phyloP scores from a whole-genome alignment of 2,888 invertebrate species.

The Spisula subtruncata region DNA sequence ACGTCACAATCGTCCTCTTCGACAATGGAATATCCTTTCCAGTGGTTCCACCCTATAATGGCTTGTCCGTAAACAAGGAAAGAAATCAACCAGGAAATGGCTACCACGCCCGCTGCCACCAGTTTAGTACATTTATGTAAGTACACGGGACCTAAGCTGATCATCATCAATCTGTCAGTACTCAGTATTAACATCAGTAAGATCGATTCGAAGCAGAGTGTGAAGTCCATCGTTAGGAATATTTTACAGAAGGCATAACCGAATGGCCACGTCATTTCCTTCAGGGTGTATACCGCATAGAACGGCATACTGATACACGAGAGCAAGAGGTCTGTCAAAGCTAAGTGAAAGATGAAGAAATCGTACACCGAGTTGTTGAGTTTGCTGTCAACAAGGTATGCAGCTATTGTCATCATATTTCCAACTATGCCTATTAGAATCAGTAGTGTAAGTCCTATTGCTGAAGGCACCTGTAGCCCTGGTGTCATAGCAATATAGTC shows the following conservation, averaged over 20 bases:
- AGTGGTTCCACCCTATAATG: conserved; percentile 77
- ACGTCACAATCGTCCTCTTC: conserved; percentile 75
- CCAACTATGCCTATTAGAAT: conserved; percentile 73
- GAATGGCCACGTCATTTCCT: conserved; percentile 73
- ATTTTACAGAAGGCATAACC: conserved; percentile 75
- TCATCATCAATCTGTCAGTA: conserved; percentile 73
- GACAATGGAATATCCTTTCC: conserved; percentile 68
- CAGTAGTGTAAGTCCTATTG: conserved; percentile 63
- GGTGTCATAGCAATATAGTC: conserved; percentile 51
- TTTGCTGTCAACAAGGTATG: conserved; percentile 73
- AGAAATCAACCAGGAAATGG: conserved; percentile 72
- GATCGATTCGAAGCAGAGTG: conserved; percentile 74
- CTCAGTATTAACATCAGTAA: conserved; percentile 77
- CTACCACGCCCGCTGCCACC: conserved; percentile 61
- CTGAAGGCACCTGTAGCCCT: conserved; percentile 53
- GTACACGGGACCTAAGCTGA: conserved; percentile 74
- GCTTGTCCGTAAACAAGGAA: conserved; percentile 75
- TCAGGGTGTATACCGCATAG: conserved; percentile 73
- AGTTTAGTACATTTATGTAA: conserved; percentile 64
- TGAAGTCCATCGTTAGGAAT: conserved; percentile 75
- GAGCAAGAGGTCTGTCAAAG: conserved; percentile 75
- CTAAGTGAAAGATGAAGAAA: conserved; percentile 77
- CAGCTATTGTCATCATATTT: conserved; percentile 73
- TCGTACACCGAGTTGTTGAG: conserved; percentile 75
- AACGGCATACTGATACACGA: conserved; percentile 77